Evolutionary conservation across 2,888 invertebrate genomes (phyloP), one percentile per base, ranked within the genome.

Genomic region (Parascotia fuliginaria): DNA sequence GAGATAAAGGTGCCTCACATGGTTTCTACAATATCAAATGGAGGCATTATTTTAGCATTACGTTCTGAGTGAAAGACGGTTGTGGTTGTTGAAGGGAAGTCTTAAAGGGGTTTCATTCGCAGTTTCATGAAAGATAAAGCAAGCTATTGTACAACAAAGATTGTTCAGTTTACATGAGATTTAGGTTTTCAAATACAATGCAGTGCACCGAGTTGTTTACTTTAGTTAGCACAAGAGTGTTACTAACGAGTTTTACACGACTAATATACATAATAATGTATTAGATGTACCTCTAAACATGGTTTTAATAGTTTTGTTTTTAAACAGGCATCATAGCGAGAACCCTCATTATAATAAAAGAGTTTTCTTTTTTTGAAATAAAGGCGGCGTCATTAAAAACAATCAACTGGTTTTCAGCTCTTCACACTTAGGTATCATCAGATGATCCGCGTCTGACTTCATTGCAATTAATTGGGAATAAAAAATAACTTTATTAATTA

Each of bases 1-100:
- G 63, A 84, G 83, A 86, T 87, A 85, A 85, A 85, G 83, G 77
- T 78, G 64, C 63, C 72, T 74, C 64, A 71, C 70, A 70, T 73
- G 65, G 64, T 63, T 63, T 51, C 63, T 63, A 70, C 68, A 67
- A 70, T 79, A 79, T 71, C 67, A 76, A 76, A 79, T 73, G 74
- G 62, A 64, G 62, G 66, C 68, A 67, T 79, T 76, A 79, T 73
- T 75, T 73, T 65, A 73, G 71, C 61, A 69, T 68, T 69, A 65
- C 44, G 29, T 51, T 49, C 40, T 29, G 37, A 55, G 44, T 56
- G 60, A 71, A 57, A 56, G 66, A 59, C 64, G 55, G 50, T 39
- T 44, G 59, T 40, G 52, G 42, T 43, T 42, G 46, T 49, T 55
- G 36, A 12, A 52, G 47, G 36, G 44, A 49, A 62, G 45, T 37